phyloP scores from a whole-genome alignment of 2,113 vertebrate species.

The Vulpes vulpes region DNA sequence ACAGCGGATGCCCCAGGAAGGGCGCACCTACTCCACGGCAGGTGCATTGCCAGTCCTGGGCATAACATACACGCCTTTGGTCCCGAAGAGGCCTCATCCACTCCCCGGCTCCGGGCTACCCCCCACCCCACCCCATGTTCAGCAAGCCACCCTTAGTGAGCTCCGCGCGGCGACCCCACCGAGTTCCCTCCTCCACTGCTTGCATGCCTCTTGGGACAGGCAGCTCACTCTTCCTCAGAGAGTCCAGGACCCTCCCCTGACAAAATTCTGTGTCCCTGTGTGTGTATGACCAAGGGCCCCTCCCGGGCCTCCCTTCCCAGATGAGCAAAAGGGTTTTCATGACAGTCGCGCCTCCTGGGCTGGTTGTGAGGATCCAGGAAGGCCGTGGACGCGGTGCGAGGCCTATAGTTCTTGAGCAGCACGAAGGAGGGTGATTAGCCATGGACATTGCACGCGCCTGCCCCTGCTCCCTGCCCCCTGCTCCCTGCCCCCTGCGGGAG shows the following conservation, averaged over 20 bases:
- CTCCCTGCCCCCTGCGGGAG: neutral
- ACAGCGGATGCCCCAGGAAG: neutral
- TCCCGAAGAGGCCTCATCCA: neutral
- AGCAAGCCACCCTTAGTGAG: neutral
- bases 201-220: neutral
- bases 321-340: rapidly evolving
- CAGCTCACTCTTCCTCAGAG: neutral
- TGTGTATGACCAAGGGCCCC: rapidly evolving
- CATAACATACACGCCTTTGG: too few relatives aligned
- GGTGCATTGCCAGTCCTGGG: neutral
- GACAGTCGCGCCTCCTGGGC: neutral
- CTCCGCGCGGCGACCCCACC: too few relatives aligned
- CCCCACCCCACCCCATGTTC: neutral
- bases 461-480: neutral
- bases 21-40: rapidly evolving
- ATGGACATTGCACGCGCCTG: rapidly evolving
- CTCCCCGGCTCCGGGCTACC: neutral
- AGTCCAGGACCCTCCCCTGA: neutral
- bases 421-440: neutral
- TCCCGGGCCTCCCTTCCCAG: neutral
- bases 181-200: neutral
- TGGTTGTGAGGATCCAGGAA: neutral
- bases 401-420: neutral
- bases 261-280: neutral
- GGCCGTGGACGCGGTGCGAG: rapidly evolving